Percentiles rank a stretch among this genome's conserved stretches.
Conservation (phyloP, 2,888 invertebrate species). For the Aspidapion aeneum region DNA sequence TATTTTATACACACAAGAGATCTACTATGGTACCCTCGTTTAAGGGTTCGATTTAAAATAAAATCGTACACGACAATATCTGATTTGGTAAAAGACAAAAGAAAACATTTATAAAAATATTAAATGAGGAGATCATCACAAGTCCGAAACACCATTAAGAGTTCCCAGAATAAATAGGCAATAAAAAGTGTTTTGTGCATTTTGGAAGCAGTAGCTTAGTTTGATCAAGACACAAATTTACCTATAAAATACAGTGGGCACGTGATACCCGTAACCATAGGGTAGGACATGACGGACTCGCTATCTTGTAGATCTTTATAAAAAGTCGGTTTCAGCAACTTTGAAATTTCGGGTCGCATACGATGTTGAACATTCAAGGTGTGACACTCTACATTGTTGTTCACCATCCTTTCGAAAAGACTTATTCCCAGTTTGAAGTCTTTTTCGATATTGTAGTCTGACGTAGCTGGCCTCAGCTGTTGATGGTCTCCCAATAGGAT, state of each 20-base stretch:
- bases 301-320: slow-evolving; percentile 63
- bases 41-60: too few species aligned
- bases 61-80: too few species aligned
- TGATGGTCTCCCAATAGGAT: slow-evolving; percentile 52
- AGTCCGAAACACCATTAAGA: too few species aligned
- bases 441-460: slow-evolving; percentile 63
- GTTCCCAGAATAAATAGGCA: too few species aligned
- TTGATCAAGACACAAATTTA: too few species aligned
- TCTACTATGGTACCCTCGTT: too few species aligned
- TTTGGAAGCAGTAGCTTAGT: too few species aligned
- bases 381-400: slow-evolving; percentile 46
- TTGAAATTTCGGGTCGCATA: slow-evolving; percentile 66
- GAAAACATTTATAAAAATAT: too few species aligned
- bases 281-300: slow-evolving; percentile 52
- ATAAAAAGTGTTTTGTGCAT: too few species aligned
- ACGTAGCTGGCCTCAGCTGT: slow-evolving; percentile 68
- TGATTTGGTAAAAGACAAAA: too few species aligned
- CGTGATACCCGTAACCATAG: slow-evolving; percentile 56
- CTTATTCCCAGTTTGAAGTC: slow-evolving; percentile 70
- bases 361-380: slow-evolving; percentile 65
- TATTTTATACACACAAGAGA: too few species aligned
- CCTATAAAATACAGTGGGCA: slow-evolving; percentile 68
- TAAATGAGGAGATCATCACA: too few species aligned
- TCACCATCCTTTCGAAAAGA: slow-evolving; percentile 76
- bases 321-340: slow-evolving; percentile 60